Evolutionary conservation across 2,113 vertebrate species (phyloP).

Genomic region (Marmota monax): DNA sequence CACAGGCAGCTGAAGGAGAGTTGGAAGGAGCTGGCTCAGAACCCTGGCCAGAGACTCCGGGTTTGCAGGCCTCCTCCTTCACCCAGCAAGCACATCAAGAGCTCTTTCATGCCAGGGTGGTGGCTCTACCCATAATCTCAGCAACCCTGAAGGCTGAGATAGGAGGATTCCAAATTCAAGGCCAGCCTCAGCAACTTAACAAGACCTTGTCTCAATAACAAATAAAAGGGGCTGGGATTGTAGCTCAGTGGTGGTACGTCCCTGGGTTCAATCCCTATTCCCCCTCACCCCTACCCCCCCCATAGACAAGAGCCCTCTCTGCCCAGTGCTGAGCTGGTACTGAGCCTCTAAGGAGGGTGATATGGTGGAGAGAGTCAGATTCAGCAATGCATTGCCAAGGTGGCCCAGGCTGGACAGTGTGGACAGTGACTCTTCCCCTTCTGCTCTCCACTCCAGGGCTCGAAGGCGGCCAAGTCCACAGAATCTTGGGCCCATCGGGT

Average conservation of each 20-base stretch:
- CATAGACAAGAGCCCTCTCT: no score
- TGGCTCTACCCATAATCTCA: not conserved
- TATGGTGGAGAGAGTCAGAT: not conserved
- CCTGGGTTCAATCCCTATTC: not conserved
- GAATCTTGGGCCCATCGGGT: not conserved
- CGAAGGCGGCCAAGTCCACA: fast-evolving
- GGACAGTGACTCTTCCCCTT: not conserved
- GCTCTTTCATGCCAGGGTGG: not conserved
- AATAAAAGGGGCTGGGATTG: not conserved
- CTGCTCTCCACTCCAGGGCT: fast-evolving
- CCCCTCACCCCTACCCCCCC: no score
- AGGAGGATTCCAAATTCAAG: not conserved
- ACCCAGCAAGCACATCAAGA: not conserved
- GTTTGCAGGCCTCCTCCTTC: not conserved
- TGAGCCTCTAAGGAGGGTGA: not conserved
- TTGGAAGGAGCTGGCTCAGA: not conserved
- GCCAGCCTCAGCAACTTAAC: not conserved
- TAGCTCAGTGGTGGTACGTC: not conserved
- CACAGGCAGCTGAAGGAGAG: not conserved
- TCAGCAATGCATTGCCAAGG: no score
- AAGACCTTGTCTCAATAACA: not conserved
- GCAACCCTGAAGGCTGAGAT: not conserved
- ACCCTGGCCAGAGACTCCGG: not conserved
- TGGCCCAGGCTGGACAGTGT: not conserved
- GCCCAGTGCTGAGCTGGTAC: not conserved